A percentile compares a stretch with the other conserved stretches of the same genome.
Evolutionary conservation across 2,797 vertebrate genomes (phyloP).

Genomic region (Lophius americanus): DNA sequence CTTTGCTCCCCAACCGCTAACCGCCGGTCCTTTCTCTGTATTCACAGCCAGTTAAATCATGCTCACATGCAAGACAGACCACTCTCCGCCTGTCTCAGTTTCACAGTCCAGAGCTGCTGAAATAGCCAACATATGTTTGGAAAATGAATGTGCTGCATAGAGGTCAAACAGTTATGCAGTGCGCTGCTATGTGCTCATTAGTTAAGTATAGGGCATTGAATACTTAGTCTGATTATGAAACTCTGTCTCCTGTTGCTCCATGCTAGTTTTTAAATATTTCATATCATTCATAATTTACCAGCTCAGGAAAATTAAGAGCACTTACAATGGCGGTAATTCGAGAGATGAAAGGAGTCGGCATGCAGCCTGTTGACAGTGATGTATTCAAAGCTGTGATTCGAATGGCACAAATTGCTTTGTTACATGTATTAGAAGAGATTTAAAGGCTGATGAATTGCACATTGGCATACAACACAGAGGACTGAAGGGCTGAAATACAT

Average conservation of each 20-base stretch:
- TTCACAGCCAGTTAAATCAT: slow-evolving; percentile 77
- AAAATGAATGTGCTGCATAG: slow-evolving; percentile 70
- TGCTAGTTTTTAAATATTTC: slow-evolving; percentile 65
- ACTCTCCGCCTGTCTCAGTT: slow-evolving; percentile 69
- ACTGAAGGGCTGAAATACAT: slow-evolving; percentile 60
- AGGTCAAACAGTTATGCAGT: slow-evolving; percentile 71
- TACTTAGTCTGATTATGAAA: slow-evolving; percentile 70
- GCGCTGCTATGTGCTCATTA: slow-evolving; percentile 64
- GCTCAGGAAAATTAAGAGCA: slow-evolving; percentile 61
- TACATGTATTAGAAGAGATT: slow-evolving; percentile 67
- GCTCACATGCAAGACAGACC: slow-evolving; percentile 67
- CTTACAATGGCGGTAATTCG: slow-evolving; percentile 66
- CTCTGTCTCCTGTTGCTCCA: slow-evolving; percentile 52
- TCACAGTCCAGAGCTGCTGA: slow-evolving; percentile 74
- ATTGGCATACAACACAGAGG: slow-evolving; percentile 42
- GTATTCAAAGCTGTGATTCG: slow-evolving; percentile 66
- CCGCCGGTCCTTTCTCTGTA: slow-evolving; percentile 54
- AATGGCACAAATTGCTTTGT: slow-evolving; percentile 68
- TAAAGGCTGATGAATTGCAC: slow-evolving; percentile 65
- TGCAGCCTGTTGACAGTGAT: slow-evolving; percentile 65
- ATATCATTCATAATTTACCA: slow-evolving; percentile 74
- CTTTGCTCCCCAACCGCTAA: slow-evolving; percentile 64
- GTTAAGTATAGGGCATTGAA: slow-evolving; percentile 59
- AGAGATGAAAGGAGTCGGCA: slow-evolving; percentile 56
- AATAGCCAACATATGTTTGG: slow-evolving; percentile 83